These are phyloP conservation scores for Etia nguti DNA, from an alignment of 2,113 vertebrate species.

Conservation along the genomic window DNA sequence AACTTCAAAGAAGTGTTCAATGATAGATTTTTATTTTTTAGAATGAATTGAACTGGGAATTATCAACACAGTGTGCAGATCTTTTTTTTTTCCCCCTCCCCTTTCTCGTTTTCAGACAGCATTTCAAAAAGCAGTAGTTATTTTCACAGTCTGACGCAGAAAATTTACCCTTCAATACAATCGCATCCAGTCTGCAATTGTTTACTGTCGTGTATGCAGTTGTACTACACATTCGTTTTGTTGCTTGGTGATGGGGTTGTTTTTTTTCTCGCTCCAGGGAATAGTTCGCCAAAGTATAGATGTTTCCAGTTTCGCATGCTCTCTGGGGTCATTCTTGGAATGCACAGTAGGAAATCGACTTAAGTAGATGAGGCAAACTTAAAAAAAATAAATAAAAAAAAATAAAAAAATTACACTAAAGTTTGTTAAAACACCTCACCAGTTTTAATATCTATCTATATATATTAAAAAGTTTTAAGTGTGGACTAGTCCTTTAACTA, in stretches of 20 bases:
- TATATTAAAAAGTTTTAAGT: not conserved
- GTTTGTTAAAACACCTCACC: not conserved
- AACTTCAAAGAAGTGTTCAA: not conserved
- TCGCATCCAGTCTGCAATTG: not conserved
- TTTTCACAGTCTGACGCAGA: not conserved
- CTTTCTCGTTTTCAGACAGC: not conserved
- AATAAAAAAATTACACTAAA: not conserved
- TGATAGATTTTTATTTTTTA: not conserved
- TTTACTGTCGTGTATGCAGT: not conserved
- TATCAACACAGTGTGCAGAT: not conserved
- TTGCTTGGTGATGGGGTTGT: not conserved
- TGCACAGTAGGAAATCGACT: not conserved
- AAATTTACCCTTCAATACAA: not conserved
- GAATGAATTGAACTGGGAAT: not conserved
- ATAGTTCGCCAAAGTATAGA: not conserved
- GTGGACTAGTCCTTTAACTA: not conserved
- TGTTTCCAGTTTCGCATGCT: not conserved
- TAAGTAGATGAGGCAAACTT: not conserved
- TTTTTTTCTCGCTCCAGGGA: not conserved
- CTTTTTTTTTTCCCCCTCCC: not conserved
- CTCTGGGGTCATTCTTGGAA: not conserved
- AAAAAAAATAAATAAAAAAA: not conserved
- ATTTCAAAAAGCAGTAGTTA: not conserved
- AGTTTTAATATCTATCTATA: not conserved
- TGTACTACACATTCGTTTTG: not conserved